phyloP scores from a whole-genome alignment of 2,113 vertebrate genomes.

The Leptobrachium leishanense region DNA sequence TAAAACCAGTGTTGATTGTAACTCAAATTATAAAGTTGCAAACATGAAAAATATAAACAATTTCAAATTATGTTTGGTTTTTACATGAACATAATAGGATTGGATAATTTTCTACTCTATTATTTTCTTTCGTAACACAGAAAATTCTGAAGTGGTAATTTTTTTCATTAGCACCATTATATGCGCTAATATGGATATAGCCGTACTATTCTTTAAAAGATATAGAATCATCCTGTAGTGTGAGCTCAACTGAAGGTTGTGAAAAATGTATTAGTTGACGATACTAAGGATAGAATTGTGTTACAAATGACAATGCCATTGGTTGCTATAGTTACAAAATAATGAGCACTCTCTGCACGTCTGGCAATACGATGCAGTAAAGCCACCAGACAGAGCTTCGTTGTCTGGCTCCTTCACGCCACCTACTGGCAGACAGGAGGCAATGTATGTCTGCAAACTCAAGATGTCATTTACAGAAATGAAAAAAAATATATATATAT shows the following conservation, averaged over 20 bases:
- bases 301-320: constrained; percentile 13
- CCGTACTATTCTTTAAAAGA: neutral
- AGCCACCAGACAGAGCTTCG: neutral
- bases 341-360: neutral
- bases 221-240: neutral
- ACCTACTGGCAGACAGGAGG: constrained; percentile 2
- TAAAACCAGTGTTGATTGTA: too few species aligned
- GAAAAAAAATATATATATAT: neutral
- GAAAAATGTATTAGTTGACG: constrained; percentile 4
- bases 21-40: too few species aligned
- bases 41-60: too few species aligned
- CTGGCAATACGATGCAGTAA: neutral
- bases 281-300: neutral
- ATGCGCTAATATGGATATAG: too few species aligned
- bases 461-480: neutral
- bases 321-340: constrained; percentile 21
- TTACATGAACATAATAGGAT: too few species aligned
- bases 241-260: neutral
- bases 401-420: constrained; percentile 18
- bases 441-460: neutral
- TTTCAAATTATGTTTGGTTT: too few species aligned
- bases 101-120: too few species aligned
- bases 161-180: too few species aligned
- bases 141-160: too few species aligned
- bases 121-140: too few species aligned